Percentiles rank a stretch among this genome's conserved stretches.
phyloP scores from a whole-genome alignment of 2,797 vertebrate genomes.

The Microtus obscurus region DNA sequence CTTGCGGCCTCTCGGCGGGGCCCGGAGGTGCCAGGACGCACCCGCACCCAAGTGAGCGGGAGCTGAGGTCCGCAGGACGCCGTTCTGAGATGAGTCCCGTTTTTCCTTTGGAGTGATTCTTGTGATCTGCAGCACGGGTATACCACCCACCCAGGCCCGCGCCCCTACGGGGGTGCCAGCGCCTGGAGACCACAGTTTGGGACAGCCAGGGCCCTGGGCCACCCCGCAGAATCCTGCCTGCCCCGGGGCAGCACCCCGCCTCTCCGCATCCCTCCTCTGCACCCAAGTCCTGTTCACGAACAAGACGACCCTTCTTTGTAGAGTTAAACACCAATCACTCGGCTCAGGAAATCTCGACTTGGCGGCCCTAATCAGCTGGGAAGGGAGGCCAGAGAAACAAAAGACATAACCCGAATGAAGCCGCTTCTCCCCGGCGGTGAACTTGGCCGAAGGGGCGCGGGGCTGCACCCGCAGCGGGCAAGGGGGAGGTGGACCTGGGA shows the following conservation, averaged over 20 bases:
- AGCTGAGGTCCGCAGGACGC: neutral
- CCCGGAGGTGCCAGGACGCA: neutral
- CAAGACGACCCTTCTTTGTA: neutral
- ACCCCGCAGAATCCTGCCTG: neutral
- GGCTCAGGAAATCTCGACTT: neutral
- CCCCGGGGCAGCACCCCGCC: neutral
- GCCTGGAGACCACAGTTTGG: neutral
- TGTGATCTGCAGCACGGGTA: neutral
- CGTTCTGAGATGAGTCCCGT: accelerated
- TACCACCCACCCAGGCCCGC: neutral
- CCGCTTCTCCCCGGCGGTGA: conserved; percentile 10
- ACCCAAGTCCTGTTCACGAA: neutral
- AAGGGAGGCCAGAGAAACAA: conserved; percentile 62
- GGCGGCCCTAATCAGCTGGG: neutral
- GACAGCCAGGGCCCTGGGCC: neutral
- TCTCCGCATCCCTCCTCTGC: neutral
- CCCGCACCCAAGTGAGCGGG: neutral
- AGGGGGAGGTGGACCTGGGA: conserved; percentile 71
- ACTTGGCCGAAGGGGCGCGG: conserved; percentile 3
- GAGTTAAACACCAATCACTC: neutral
- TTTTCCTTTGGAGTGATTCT: neutral
- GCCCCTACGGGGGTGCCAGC: neutral
- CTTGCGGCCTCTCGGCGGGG: neutral
- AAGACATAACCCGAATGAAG: conserved; percentile 72
- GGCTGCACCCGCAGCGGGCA: conserved; percentile 19